Conservation (phyloP, 2,797 vertebrate genomes). For the Cirrhinus mrigala region DNA sequence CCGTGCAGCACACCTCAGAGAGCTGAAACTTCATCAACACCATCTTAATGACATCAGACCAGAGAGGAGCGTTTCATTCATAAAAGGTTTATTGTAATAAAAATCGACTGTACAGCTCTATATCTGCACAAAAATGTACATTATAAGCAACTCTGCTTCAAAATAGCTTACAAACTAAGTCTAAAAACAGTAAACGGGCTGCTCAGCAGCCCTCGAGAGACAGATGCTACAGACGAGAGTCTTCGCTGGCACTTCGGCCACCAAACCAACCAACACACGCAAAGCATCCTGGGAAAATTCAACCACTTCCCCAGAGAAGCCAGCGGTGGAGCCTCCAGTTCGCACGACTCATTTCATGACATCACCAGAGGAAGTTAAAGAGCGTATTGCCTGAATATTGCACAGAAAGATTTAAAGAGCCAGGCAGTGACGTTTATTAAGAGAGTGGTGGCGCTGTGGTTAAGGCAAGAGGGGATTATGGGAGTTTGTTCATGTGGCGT, state of each 20-base stretch:
- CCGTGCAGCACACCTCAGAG: neutral
- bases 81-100: conserved; percentile 74
- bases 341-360: conserved; percentile 45
- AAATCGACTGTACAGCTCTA: conserved; percentile 75
- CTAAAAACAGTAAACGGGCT: conserved; percentile 65
- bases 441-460: conserved; percentile 37
- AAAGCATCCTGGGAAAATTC: conserved; percentile 43
- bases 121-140: conserved; percentile 79
- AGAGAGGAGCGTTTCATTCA: conserved; percentile 28
- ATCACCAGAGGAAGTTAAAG: neutral
- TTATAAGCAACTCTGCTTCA: conserved; percentile 62
- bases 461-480: conserved; percentile 62
- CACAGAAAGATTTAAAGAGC: conserved; percentile 50
- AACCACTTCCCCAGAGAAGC: neutral
- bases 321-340: neutral
- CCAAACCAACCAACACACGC: conserved; percentile 43
- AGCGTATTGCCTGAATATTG: conserved; percentile 51
- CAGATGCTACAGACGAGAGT: conserved; percentile 52
- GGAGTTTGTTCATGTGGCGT: neutral
- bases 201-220: conserved; percentile 65
- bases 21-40: neutral
- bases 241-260: conserved; percentile 46
- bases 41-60: neutral
- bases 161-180: conserved; percentile 63
- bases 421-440: conserved; percentile 59